Conservation (phyloP, 2,888 invertebrate genomes). For the Tenthredo scrophulariae region DNA sequence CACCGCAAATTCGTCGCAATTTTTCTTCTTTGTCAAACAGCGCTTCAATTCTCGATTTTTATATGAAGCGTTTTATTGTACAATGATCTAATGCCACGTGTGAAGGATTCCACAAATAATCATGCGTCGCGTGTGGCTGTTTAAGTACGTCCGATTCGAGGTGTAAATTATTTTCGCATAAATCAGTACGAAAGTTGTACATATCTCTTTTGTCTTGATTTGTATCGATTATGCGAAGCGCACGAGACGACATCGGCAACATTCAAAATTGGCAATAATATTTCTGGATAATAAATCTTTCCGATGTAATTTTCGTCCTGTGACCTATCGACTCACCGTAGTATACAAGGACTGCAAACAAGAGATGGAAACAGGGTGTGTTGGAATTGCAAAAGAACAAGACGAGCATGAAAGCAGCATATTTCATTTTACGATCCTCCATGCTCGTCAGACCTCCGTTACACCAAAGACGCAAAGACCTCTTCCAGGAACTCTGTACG, state of each 20-base stretch:
- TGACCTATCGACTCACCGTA: neutral
- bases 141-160: neutral
- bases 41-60: neutral
- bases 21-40: neutral
- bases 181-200: neutral
- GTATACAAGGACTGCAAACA: neutral
- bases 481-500: conserved; percentile 22
- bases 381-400: conserved; percentile 24
- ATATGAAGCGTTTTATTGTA: neutral
- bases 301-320: neutral
- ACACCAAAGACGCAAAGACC: conserved; percentile 19
- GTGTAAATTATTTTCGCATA: neutral
- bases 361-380: neutral
- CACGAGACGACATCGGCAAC: neutral
- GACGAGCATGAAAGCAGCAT: conserved; percentile 20
- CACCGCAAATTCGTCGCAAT: neutral
- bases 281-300: conserved; percentile 18
- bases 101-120: neutral
- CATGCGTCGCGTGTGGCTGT: neutral
- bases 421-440: conserved; percentile 44
- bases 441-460: conserved; percentile 45
- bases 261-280: neutral
- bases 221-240: neutral
- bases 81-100: neutral
- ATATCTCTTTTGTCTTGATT: neutral